Base-by-base conservation (phyloP, 2,113 vertebrate species). In the Agelaius phoeniceus region DNA sequence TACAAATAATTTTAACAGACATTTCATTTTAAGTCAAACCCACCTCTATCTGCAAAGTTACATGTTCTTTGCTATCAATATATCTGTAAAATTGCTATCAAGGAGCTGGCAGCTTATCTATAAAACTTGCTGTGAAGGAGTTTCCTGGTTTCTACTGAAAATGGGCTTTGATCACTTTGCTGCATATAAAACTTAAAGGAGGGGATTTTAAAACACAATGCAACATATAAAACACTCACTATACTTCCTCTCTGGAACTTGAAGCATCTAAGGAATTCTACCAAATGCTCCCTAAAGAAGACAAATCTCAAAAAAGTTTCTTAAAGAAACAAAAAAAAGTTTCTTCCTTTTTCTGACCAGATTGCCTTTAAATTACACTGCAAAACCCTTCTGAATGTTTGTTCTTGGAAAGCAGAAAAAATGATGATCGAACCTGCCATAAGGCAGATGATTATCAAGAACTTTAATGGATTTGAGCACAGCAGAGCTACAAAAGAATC, bases 361-460 rank as follows among this genome's bases (percentile, higher is more conserved):
- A 93, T 14, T 94, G 61, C 44, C 87, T 96, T 87, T 89, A 96
- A 67, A 74, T 95, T 92, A 89, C 51, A 46, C 69, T 95, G 62
- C 58, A 84, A 83, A 95, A 44, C 9, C 41, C 62, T 95, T 97
- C 87, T 93, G 37, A 78, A 92, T 87, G 87, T 67, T 35, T 97
- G 46, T 91, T 94, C 94, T 96, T 94, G 54, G 80, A 96, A 86
- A 87, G 79, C 8, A 91, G 92, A 91, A 94, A 90, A 77, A 87
- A 54, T 0, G 9, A 93, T 69, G 62, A 95, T 85, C 96, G 80
- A 95, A 78, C 49, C 84, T 94, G 54, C 81, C 95, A 75, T 67
- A 88, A 96, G 84, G 80, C 24, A 96, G 93, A 96, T 83, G 93
- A 96, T 97, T 96, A 97, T 96, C 81, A 92, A 91, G 69, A 84